A percentile compares a stretch with the other conserved stretches of the same genome.
Evolutionary conservation across 2,888 invertebrate genomes (phyloP).

Genomic region (Seira musarum): DNA sequence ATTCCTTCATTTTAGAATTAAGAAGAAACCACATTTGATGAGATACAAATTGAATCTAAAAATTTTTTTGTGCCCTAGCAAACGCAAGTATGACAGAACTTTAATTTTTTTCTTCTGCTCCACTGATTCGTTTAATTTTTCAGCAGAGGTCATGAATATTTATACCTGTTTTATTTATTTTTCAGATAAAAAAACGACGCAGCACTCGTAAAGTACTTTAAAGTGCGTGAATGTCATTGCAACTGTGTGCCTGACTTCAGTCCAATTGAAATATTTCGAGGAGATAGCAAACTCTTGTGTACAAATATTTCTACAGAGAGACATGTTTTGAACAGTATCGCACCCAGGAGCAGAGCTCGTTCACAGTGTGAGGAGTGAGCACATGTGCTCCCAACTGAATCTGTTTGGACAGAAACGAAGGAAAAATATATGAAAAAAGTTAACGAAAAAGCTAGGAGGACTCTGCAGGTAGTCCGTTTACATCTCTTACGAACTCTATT

Average conservation of each 20-base stretch:
- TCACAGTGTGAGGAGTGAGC: slow-evolving; percentile 12
- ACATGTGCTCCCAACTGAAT: slow-evolving; percentile 25
- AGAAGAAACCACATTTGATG: no score
- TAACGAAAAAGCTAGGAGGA: slow-evolving; percentile 41
- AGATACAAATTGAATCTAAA: no score
- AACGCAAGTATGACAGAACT: no score
- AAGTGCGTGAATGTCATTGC: slow-evolving; percentile 15
- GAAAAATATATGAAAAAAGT: slow-evolving; percentile 42
- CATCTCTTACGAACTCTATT: no score
- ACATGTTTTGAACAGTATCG: slow-evolving; percentile 22
- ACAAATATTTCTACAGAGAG: not conserved
- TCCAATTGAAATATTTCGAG: not conserved
- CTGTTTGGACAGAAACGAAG: slow-evolving; percentile 48
- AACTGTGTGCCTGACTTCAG: not conserved
- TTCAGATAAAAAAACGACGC: slow-evolving; percentile 23
- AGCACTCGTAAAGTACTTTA: not conserved
- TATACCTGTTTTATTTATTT: slow-evolving; percentile 54
- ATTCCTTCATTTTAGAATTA: no score
- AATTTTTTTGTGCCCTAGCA: no score
- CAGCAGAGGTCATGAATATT: slow-evolving; percentile 56
- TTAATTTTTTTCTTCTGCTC: no score
- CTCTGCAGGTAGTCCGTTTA: slow-evolving; percentile 61
- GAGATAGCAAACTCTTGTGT: not conserved
- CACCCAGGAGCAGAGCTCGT: slow-evolving; percentile 47
- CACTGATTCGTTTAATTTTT: slow-evolving; percentile 1